Evolutionary conservation across 2,888 invertebrate species (phyloP).

Genomic region (Dermolepida albohirtum): DNA sequence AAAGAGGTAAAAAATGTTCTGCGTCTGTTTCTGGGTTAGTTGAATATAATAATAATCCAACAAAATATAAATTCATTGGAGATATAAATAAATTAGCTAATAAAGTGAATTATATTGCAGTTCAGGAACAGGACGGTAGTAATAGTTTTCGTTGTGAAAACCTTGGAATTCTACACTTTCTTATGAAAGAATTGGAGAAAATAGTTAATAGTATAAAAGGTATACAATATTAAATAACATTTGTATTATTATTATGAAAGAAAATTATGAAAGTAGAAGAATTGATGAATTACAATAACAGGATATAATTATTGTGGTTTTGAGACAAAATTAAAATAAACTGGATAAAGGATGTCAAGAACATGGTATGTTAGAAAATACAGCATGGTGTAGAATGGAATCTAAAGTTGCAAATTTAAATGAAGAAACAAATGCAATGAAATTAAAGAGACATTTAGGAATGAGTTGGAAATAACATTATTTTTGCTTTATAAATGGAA

Average conservation of each 20-base stretch:
- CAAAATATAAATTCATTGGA: too few species aligned
- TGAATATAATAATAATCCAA: too few species aligned
- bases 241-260: background rate
- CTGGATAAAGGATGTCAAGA: conserved; percentile 16
- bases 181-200: conserved; percentile 13
- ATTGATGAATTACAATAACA: conserved; percentile 15
- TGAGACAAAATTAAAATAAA: conserved; percentile 34
- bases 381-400: conserved; percentile 38
- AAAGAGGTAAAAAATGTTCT: too few species aligned
- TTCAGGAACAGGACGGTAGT: conserved; percentile 4
- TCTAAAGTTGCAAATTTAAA: conserved; percentile 31
- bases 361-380: conserved; percentile 37
- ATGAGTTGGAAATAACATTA: conserved; percentile 38
- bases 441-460: conserved; percentile 40
- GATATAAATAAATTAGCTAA: background rate
- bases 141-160: conserved; percentile 19
- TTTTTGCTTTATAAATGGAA: conserved; percentile 1
- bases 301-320: conserved; percentile 38
- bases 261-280: background rate
- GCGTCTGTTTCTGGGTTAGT: too few species aligned
- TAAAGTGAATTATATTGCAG: conserved; percentile 6
- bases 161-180: background rate
- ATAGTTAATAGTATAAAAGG: conserved; percentile 7
- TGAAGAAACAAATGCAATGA: conserved; percentile 42
- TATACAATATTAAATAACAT: conserved; percentile 16